These are phyloP conservation scores for Acromyrmex heyeri DNA, from an alignment of 1,140 invertebrate genomes.

Conservation along the genomic window DNA sequence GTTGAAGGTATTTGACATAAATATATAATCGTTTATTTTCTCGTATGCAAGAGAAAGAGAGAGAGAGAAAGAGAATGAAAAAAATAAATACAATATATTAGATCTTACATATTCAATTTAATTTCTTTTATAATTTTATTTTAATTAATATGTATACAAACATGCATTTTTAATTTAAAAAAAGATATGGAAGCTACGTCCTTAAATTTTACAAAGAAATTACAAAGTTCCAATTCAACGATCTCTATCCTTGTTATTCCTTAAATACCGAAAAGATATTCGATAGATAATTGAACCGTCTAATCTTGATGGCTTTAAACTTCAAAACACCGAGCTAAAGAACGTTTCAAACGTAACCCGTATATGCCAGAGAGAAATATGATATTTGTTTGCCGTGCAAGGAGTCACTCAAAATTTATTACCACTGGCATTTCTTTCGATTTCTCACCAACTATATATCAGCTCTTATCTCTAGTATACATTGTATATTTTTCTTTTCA, in stretches of 20 bases:
- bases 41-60: background rate
- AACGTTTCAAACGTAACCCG: constrained; percentile 22
- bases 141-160: background rate
- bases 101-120: background rate
- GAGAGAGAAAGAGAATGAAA: background rate
- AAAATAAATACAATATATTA: background rate
- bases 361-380: constrained; percentile 43
- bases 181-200: background rate
- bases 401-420: constrained; percentile 53
- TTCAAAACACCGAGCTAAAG: background rate
- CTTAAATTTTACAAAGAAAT: constrained; percentile 1
- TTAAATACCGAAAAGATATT: background rate
- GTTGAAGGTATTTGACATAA: background rate
- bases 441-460: constrained; percentile 42
- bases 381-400: constrained; percentile 52
- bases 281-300: constrained; percentile 40
- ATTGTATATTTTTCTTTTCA: constrained; percentile 45
- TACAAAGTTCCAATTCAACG: background rate
- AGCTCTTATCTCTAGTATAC: constrained; percentile 48
- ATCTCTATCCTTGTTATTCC: constrained; percentile 24
- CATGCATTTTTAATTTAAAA: background rate
- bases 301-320: constrained; percentile 42
- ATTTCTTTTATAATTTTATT: background rate
- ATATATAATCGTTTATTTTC: background rate
- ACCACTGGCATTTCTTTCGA: constrained; percentile 36